Evolutionary conservation across 2,113 vertebrate genomes (phyloP), one percentile per base, ranked within the genome.

Genomic region (Gambusia holbrooki): DNA sequence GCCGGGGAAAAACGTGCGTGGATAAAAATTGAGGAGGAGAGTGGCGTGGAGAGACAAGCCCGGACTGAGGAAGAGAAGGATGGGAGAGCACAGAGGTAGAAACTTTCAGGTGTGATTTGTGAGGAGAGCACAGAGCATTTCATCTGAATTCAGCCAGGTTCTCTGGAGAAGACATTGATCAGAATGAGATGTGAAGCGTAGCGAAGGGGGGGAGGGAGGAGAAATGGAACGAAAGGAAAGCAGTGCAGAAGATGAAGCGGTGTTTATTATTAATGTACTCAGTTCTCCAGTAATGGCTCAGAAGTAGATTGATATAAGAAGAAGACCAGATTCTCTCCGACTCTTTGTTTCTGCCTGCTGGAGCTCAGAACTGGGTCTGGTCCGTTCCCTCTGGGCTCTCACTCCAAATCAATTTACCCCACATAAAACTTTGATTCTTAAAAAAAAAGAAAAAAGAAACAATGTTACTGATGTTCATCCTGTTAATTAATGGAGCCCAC

Each of bases 111-210:
- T 91, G 78, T 90, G 87, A 90, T 90, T 91, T 91, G 86, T 73
- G 75, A 84, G 74, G 54, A 75, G 72, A 72, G 85, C 35, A 33
- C 73, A 3, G 33, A 71, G 82, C 80, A 63, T 89, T 92, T 84
- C 82, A 91, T 92, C 87, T 88, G 84, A 88, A 93, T 89, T 89
- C 86, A 75, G 65, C 78, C 74, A 66, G 75, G 71, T 82, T 76
- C 77, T 83, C 73, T 5, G 0, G 73, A 83, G 83, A 75, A 90
- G 86, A 86, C 86, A 85, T 91, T 90, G 87, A 92, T 89, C 80
- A 90, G 88, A 91, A 81, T 87, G 83, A 88, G 83, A 90, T 84
- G 82, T 86, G 77, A 92, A 91, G 90, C 73, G 58, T 82, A 81
- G 87, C 74, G 37, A 74, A 48, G 63, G 64, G 74, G 71, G 73